Evolutionary conservation across 2,113 vertebrate species (phyloP).

Genomic region (Ginglymostoma cirratum): DNA sequence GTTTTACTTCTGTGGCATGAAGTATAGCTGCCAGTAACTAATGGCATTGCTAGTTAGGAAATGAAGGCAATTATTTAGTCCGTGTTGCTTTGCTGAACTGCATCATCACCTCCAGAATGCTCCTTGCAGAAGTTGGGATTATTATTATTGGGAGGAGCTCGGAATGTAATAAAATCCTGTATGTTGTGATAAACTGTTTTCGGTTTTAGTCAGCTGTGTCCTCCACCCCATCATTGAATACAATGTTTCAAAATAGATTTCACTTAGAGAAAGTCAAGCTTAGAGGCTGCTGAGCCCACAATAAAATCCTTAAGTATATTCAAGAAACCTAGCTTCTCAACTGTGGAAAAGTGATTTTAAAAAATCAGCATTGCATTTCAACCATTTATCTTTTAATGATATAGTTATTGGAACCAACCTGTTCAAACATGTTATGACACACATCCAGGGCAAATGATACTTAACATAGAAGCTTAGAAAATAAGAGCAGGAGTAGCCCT

Average conservation of each 20-base stretch:
- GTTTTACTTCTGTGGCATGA: neutral
- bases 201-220: neutral
- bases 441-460: no score
- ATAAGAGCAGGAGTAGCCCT: no score
- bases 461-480: no score
- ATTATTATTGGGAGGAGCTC: neutral
- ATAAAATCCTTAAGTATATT: neutral
- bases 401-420: no score
- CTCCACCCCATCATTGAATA: neutral
- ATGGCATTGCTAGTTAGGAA: neutral
- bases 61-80: neutral
- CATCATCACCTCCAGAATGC: neutral
- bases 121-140: neutral
- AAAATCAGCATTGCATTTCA: neutral
- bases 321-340: neutral
- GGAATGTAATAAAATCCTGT: neutral
- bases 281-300: neutral
- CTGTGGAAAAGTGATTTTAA: neutral
- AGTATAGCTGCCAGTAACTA: neutral
- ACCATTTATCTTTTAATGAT: no score
- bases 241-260: neutral
- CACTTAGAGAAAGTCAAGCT: neutral
- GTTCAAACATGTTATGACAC: no score
- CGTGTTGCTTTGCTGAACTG: neutral
- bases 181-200: neutral